These are phyloP conservation scores for Brachyopa scutellaris DNA, from an alignment of 2,888 invertebrate genomes.

Conservation along the genomic window DNA sequence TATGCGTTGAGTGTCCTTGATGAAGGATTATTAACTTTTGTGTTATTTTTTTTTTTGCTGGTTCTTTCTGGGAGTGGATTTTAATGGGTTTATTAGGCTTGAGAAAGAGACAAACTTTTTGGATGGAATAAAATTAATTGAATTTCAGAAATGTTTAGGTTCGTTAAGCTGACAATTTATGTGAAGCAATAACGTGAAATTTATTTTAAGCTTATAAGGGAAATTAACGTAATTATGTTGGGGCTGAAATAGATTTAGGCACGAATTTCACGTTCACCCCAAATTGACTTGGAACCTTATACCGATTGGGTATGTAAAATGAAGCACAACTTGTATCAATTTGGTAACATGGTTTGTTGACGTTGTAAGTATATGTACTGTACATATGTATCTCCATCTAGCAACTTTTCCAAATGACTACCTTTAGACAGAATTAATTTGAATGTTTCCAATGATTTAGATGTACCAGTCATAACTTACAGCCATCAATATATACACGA, in stretches of 20 bases:
- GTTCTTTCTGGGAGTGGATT: conserved; percentile 59
- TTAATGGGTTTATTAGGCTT: conserved; percentile 66
- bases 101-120: conserved; percentile 20
- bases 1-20: conserved; percentile 53
- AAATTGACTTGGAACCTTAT: too few species aligned
- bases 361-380: too few species aligned
- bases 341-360: too few species aligned
- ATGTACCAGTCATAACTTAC: too few species aligned
- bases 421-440: too few species aligned
- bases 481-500: too few species aligned
- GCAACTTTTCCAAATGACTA: too few species aligned
- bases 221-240: conserved; percentile 48
- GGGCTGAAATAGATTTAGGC: not conserved
- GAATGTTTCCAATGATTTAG: too few species aligned
- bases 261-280: too few species aligned
- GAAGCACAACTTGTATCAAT: too few species aligned
- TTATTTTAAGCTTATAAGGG: conserved; percentile 42
- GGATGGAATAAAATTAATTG: conserved; percentile 65
- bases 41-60: not conserved
- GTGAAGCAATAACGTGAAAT: conserved; percentile 44
- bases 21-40: conserved; percentile 36
- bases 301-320: too few species aligned
- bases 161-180: conserved; percentile 63
- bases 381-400: too few species aligned
- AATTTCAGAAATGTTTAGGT: conserved; percentile 55